Evolutionary conservation across 2,797 vertebrate species (phyloP), one percentile per base, ranked within the genome.

Genomic region (Artibeus jamaicensis): DNA sequence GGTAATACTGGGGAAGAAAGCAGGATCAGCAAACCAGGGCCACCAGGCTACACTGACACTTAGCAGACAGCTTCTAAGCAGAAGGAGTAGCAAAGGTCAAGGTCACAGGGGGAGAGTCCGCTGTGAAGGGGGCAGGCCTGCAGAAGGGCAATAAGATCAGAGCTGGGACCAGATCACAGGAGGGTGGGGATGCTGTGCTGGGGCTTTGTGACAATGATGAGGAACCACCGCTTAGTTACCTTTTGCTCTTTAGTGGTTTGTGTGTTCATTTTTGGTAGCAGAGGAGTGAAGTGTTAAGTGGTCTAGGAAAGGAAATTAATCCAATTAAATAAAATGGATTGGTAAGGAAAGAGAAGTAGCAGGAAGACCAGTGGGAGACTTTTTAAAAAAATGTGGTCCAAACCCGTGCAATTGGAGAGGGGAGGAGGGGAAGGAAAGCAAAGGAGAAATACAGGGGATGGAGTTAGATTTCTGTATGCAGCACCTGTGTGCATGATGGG

Each of bases 311-410:
- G 42, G 57, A 81, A 62, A 77, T 9, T 67, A 92, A 86, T 88
- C 32, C 29, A 86, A 89, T 81, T 83, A 90, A 88, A 62, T 57
- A 71, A 88, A 92, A 89, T 57, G 24, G 29, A 76, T 90, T 84
- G 19, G 34, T 37, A 24, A 6, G 29, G 18, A 65, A 34, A 76
- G 29, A 89, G 39, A 44, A 78, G 68, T 76, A 26, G 7, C 24
- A 85, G 46, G 53, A 46, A 73, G n/a, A 62, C 46, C 55, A 70
- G 7, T 50, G 7, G 70, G 62, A 82, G 34, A 73, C 50, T 89
- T 74, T 74, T 46, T 65, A 22, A 85, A 92, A 92, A 93, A 92
- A 32, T 87, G 11, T 71, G 39, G 44, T 67, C 89, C 44, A 12
- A 74, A 19, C 44, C 9, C 37, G 12, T 19, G 8, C 1, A 53